Evolutionary conservation across 2,888 invertebrate genomes (phyloP).

Genomic region (Drosophila multiciliata): DNA sequence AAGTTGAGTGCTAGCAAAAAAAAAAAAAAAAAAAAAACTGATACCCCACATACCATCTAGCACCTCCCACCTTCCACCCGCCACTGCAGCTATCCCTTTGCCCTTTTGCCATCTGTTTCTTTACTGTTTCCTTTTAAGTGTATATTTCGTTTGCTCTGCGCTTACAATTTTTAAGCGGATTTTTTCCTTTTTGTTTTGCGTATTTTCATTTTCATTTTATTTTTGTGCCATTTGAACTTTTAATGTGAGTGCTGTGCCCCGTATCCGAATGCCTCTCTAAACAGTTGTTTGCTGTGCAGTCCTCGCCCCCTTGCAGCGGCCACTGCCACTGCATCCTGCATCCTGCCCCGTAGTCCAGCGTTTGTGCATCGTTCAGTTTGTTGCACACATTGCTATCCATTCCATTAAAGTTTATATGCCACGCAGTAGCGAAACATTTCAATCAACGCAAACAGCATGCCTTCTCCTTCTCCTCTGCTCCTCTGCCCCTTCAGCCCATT

Average conservation of each 20-base stretch:
- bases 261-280: slow-evolving; percentile 50
- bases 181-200: slow-evolving; percentile 29
- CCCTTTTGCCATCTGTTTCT: slow-evolving; percentile 21
- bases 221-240: slow-evolving; percentile 73
- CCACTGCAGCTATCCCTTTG: background rate
- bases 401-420: slow-evolving; percentile 74
- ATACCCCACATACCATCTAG: no score
- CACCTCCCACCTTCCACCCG: background rate
- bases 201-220: slow-evolving; percentile 34
- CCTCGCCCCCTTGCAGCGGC: background rate
- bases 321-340: background rate
- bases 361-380: slow-evolving; percentile 42
- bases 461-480: no score
- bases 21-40: no score
- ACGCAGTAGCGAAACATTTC: slow-evolving; percentile 71
- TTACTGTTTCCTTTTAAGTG: slow-evolving; percentile 42
- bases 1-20: slow-evolving; percentile 16
- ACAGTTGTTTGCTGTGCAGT: slow-evolving; percentile 23
- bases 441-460: slow-evolving; percentile 53
- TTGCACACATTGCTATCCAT: slow-evolving; percentile 58
- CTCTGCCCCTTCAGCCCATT: background rate
- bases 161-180: slow-evolving; percentile 73
- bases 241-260: slow-evolving; percentile 73
- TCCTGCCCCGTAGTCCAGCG: background rate
- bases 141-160: slow-evolving; percentile 52